phyloP scores from a whole-genome alignment of 2,113 vertebrate species.

The Petrocephalus microphthalmus region DNA sequence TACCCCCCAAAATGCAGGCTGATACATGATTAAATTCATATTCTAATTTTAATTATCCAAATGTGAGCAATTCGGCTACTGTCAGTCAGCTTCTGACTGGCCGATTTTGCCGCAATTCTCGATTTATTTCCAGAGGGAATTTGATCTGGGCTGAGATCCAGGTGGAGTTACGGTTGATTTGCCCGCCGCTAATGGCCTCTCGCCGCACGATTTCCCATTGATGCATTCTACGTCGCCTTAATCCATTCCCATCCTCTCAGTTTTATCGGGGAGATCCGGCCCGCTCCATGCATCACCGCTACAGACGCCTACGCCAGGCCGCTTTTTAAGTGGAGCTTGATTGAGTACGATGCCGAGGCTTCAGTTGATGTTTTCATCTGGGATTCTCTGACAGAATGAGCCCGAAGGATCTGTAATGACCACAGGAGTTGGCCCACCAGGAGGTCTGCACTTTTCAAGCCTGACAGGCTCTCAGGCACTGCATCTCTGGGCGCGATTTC shows the following conservation, averaged over 20 bases:
- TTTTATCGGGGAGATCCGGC: not conserved
- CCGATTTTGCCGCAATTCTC: not conserved
- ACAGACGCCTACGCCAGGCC: not conserved
- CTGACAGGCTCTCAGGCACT: not conserved
- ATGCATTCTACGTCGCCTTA: not conserved
- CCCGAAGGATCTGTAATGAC: not conserved
- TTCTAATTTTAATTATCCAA: not conserved
- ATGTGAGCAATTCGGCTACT: not conserved
- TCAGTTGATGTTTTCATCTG: conserved; percentile 11
- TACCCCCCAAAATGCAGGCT: not conserved
- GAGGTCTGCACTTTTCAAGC: not conserved
- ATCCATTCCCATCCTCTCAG: conserved; percentile 10
- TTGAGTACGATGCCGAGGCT: not conserved
- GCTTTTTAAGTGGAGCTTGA: not conserved
- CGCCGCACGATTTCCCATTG: not conserved
- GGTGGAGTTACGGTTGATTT: not conserved
- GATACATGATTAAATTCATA: not conserved
- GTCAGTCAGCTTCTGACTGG: not conserved
- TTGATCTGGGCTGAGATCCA: conserved; percentile 24
- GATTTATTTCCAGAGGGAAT: not conserved
- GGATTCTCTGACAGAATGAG: not conserved
- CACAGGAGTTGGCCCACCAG: not conserved
- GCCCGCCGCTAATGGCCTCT: conserved; percentile 8
- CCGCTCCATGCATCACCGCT: not conserved
- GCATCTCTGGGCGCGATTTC: not conserved